Percentiles rank a stretch among this genome's conserved stretches.
These are phyloP conservation scores for Portunus trituberculatus DNA, from an alignment of 1,140 invertebrate genomes.

Conservation along the genomic window DNA sequence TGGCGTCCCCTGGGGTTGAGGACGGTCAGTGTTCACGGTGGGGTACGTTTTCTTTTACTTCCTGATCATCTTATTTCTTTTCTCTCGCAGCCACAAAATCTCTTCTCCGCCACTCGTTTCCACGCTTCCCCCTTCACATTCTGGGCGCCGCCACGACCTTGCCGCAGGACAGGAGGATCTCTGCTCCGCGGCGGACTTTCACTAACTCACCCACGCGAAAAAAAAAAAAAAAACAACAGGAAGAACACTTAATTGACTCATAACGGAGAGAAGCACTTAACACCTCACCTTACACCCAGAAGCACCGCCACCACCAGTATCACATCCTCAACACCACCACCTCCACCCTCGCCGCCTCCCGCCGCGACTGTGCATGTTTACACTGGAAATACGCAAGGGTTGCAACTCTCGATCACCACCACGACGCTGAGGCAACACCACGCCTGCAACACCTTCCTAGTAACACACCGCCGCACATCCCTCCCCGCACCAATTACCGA, in stretches of 20 bases:
- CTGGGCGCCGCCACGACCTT: not conserved
- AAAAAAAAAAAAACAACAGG: no score
- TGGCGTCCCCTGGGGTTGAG: no score
- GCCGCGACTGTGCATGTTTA: not conserved
- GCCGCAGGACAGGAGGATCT: no score
- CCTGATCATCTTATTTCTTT: not conserved
- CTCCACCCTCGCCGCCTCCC: not conserved
- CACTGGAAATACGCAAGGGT: not conserved
- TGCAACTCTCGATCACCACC: not conserved
- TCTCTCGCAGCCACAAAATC: not conserved
- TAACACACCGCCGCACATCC: not conserved
- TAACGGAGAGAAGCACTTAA: not conserved
- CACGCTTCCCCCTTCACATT: not conserved
- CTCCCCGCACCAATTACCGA: no score
- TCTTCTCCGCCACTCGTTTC: not conserved
- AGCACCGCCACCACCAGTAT: not conserved
- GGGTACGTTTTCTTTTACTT: not conserved
- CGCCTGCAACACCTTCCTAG: not conserved
- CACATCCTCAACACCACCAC: not conserved
- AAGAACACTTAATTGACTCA: no score
- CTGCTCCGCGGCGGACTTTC: no score
- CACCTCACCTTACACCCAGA: not conserved
- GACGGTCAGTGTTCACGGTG: no score
- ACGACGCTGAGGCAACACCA: not conserved
- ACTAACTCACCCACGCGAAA: no score